Evolutionary conservation across 2,888 invertebrate genomes (phyloP), one percentile per base, ranked within the genome.

Genomic region (Suillia variegata): DNA sequence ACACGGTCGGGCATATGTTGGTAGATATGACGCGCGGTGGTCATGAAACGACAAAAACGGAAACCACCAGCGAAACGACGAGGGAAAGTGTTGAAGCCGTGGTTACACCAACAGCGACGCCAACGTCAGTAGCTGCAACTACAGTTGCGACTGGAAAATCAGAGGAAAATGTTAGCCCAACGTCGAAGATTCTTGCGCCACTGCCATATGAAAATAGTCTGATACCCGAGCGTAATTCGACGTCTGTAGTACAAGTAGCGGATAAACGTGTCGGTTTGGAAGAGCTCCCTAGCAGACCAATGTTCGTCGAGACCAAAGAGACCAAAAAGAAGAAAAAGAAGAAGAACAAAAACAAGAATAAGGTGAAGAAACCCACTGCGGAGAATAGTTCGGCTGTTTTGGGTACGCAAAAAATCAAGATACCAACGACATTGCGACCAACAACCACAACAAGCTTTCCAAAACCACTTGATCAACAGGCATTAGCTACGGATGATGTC

Each of bases 1-100:
- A 94, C 68, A 93, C 93, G 1, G 91, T 94, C 0, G 94, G 94
- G 0, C 88, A 90, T 75, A 92, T 92, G 76, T 85, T 94, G 66
- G 92, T 94, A 1, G 93, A 93, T 71, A 91, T 92, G 85, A 93
- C 89, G 0, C 81, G 88, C 8, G 81, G 82, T 1, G 82, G 83
- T 1, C 78, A 79, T 57, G 76, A 77, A 49, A 50, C 15, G 56
- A 38, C 48, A 56, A 54, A 53, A 2, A 33, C 26, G 10, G 22
- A 17, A n/a, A 10, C n/a, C 12, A 4, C 8, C 18, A 38, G 24
- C 13, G 17, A 10, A 4, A 22, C 42, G 17, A 33, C 31, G 10
- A 5, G n/a, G 2, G 26, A 3, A 12, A 22, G 17, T 1, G 31
- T 3, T 0, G 50, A 42, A 58, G n/a, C 3, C 20, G 54, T 50